Percentiles rank a stretch among this genome's conserved stretches.
Conservation (phyloP, 2,113 vertebrate genomes). For the Pelusios castaneus region DNA sequence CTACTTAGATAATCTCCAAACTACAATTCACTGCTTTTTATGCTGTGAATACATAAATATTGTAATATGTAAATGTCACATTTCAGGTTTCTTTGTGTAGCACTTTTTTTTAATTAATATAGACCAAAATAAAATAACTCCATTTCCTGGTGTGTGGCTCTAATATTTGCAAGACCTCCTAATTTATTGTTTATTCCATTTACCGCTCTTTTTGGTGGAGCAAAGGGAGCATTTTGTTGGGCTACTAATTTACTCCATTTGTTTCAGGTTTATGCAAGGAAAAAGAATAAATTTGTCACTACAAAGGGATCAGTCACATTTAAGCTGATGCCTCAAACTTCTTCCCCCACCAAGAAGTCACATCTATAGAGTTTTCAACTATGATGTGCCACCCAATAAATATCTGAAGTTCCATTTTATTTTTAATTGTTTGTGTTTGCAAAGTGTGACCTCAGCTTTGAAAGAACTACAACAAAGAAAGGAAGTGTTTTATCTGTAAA, state of each 20-base stretch:
- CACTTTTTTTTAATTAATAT: background rate
- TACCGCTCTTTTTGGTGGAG: background rate
- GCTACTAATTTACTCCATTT: conserved; percentile 41
- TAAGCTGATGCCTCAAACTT: conserved; percentile 56
- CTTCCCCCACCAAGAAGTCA: conserved; percentile 52
- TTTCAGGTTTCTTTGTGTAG: background rate
- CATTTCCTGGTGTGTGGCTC: background rate
- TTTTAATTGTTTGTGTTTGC: conserved; percentile 74
- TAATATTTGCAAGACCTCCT: conserved; percentile 20
- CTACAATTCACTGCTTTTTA: background rate
- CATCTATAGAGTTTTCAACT: conserved; percentile 71
- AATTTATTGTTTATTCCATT: conserved; percentile 22
- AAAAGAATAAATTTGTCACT: conserved; percentile 49
- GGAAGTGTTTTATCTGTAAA: conserved; percentile 75
- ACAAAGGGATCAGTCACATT: conserved; percentile 33
- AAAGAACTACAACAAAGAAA: conserved; percentile 44
- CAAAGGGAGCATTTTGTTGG: background rate
- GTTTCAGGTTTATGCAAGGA: conserved; percentile 57
- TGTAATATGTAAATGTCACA: background rate
- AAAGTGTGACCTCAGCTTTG: conserved; percentile 44
- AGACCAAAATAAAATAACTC: background rate
- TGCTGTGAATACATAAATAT: background rate
- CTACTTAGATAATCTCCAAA: background rate
- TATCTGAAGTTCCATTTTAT: conserved; percentile 72
- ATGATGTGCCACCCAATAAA: conserved; percentile 54